Evolutionary conservation across 1,140 invertebrate genomes (phyloP).

Genomic region (Drosophila obscura): DNA sequence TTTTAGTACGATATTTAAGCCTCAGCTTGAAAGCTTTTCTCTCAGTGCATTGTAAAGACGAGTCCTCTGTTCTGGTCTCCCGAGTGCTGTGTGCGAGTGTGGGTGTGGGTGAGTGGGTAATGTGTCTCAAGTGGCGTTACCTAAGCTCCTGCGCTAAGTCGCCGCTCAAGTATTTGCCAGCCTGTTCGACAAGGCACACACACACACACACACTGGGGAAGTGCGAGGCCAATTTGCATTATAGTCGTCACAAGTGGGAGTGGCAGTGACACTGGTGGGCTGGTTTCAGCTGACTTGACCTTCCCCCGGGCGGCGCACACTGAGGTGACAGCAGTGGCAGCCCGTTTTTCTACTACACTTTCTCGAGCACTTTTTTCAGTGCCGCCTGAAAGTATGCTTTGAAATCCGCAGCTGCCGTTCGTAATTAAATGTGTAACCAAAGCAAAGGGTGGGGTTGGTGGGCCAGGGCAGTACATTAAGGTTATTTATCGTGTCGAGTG

Average conservation of each 20-base stretch:
- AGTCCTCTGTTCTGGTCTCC: conserved; percentile 6
- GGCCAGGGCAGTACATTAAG: conserved; percentile 68
- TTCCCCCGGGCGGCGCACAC: conserved; percentile 39
- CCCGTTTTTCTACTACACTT: conserved; percentile 78
- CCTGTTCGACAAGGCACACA: conserved; percentile 49
- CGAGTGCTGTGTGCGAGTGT: background rate
- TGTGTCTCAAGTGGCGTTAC: conserved; percentile 53
- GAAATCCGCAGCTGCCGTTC: conserved; percentile 43
- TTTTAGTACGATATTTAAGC: too few species aligned
- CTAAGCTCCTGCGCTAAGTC: conserved; percentile 35
- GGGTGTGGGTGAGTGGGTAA: conserved; percentile 30
- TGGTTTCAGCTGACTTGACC: conserved; percentile 54
- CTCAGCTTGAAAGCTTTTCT: too few species aligned
- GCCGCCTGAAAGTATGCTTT: conserved; percentile 75
- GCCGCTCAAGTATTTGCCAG: conserved; percentile 68
- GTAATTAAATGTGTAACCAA: conserved; percentile 70
- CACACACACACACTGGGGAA: too few species aligned
- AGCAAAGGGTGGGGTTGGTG: conserved; percentile 10
- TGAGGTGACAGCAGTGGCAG: conserved; percentile 14
- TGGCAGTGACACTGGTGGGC: too few species aligned
- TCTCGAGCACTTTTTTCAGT: conserved; percentile 76
- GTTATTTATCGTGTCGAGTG: conserved; percentile 71
- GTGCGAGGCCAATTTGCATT: conserved; percentile 75
- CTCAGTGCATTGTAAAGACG: background rate
- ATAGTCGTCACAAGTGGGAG: conserved; percentile 54